A percentile compares a stretch with the other conserved stretches of the same genome.
These are phyloP conservation scores for Phocoena sinus DNA, from an alignment of 2,113 vertebrate species.

Conservation along the genomic window DNA sequence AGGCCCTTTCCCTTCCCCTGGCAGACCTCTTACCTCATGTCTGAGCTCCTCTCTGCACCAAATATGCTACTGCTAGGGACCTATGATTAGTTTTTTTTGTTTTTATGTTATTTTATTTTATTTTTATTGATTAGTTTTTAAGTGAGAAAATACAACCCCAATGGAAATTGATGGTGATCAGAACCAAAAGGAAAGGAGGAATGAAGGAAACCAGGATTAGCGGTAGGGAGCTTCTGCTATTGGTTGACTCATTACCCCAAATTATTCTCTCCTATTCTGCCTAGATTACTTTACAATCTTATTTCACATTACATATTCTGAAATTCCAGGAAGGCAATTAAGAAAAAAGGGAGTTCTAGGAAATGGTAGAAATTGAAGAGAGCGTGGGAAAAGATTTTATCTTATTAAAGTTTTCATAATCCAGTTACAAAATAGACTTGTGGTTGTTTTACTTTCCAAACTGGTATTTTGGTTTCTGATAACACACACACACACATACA, in stretches of 20 bases:
- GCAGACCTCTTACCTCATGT: accelerated
- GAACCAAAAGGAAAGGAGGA: neutral
- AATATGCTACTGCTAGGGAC: neutral
- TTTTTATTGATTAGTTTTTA: neutral
- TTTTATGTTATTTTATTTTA: no score
- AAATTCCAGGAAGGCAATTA: neutral
- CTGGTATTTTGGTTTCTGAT: neutral
- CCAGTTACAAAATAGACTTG: neutral
- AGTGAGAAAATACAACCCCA: neutral
- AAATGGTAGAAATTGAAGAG: neutral
- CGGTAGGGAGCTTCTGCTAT: accelerated
- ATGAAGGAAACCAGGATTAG: neutral
- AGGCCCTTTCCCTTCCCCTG: neutral
- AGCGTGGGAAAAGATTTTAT: neutral
- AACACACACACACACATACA: no score
- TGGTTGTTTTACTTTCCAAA: neutral
- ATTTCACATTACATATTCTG: neutral
- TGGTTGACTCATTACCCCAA: neutral
- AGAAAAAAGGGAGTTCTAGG: neutral
- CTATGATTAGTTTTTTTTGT: no score
- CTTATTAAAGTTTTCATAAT: neutral
- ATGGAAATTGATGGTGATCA: neutral
- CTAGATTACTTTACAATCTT: neutral
- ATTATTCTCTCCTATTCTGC: neutral
- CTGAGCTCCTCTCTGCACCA: neutral